Percentiles rank a stretch among this genome's conserved stretches.
Evolutionary conservation across 2,888 invertebrate genomes (phyloP).

Genomic region (Phoenoteleia sp.): DNA sequence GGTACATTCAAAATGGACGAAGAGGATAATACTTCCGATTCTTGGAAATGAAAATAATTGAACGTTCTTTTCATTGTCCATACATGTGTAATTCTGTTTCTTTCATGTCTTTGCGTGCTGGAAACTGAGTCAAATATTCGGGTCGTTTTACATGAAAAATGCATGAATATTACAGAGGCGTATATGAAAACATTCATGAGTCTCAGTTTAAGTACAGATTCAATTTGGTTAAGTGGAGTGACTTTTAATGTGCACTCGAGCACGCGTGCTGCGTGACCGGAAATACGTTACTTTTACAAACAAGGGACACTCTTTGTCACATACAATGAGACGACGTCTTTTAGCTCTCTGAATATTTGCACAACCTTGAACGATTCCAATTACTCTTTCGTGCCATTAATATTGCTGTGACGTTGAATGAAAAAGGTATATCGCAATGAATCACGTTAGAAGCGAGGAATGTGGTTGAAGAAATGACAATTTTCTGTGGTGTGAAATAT

Average conservation of each 20-base stretch:
- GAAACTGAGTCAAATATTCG: constrained; percentile 31
- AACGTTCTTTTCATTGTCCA: constrained; percentile 25
- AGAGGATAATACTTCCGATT: constrained; percentile 1
- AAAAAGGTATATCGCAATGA: constrained; percentile 10
- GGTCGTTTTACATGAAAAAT: constrained; percentile 33
- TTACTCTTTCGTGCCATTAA: constrained; percentile 31
- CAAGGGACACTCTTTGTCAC: not conserved
- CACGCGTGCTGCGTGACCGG: constrained; percentile 54
- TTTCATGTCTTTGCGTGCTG: constrained; percentile 19
- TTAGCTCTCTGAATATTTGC: constrained; percentile 19
- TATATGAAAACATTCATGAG: constrained; percentile 23
- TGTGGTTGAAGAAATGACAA: constrained; percentile 8
- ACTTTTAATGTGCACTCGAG: constrained; percentile 51
- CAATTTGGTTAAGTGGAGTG: constrained; percentile 50
- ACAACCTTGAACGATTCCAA: constrained; percentile 19
- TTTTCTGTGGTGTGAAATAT: constrained; percentile 26
- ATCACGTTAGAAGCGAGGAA: not conserved
- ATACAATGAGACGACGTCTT: not conserved
- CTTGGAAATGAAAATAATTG: constrained; percentile 53
- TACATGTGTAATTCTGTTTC: not conserved
- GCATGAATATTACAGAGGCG: constrained; percentile 11
- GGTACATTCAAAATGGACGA: constrained; percentile 19
- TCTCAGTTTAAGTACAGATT: constrained; percentile 1
- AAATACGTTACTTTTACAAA: constrained; percentile 32
- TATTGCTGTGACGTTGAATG: constrained; percentile 1